Evolutionary conservation across 2,888 invertebrate species (phyloP), one percentile per base, ranked within the genome.

Genomic region (Caenorhabditis becei): DNA sequence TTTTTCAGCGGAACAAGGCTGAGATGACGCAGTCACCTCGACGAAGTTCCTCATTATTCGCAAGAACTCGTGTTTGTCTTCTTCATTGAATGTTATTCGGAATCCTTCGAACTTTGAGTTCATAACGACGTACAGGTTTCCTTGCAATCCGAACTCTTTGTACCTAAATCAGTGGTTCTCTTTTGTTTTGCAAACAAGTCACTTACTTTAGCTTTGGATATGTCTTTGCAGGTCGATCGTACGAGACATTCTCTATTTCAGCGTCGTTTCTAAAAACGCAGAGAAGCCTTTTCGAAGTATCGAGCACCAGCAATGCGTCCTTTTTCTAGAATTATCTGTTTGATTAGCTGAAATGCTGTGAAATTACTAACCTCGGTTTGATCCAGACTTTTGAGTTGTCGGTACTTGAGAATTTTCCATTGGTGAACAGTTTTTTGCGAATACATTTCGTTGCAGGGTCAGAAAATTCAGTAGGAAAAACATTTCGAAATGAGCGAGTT

Each of bases 61-160:
- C 58, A 58, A 10, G 11, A 58, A 58, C 14, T 58, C 23, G 1
- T 32, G 35, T 35, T 37, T 37, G 24, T 44, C 44, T 59, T 59
- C 44, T 20, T 7, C 14, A 5, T 1, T 2, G 26, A 59, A 59
- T 1, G 41, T 59, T 26, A 59, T 18, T 24, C 59, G 59, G 41
- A 59, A 59, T 44, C 59, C 59, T 14, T 59, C 59, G 24, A 59
- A 59, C 1, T 59, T 41, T 3, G 4, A 16, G 37, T 59, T 59
- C n/a, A 24, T 10, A 14, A 59, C 8, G 8, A 24, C 14, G n/a
- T 59, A 59, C 24, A 59, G 14, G 14, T 2, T 11, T 44, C 59
- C 2, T 23, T 18, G 16, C 32, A 59, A 37, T 16, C 59, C 44
- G 59, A 8, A 44, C n/a, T n/a, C n/a, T n/a, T n/a, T n/a, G n/a